Evolutionary conservation across 2,888 invertebrate species (phyloP).

Genomic region (Lithophane leautieri): DNA sequence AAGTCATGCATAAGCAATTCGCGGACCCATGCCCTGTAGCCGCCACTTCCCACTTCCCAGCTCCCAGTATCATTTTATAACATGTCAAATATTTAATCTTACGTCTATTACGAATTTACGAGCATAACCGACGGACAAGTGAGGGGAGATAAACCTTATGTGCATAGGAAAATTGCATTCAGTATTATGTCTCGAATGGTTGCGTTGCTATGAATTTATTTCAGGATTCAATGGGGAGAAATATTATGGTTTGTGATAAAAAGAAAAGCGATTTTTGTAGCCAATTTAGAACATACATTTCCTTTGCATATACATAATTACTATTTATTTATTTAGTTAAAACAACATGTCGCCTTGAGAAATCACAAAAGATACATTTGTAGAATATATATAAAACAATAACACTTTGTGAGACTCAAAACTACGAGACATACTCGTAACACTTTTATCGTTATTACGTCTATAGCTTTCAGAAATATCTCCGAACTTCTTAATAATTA

Average conservation of each 20-base stretch:
- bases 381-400: constrained; percentile 17
- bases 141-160: constrained; percentile 66
- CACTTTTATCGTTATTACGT: constrained; percentile 8
- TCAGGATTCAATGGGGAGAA: constrained; percentile 29
- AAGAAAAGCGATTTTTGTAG: constrained; percentile 2
- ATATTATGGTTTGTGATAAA: constrained; percentile 11
- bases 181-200: constrained; percentile 37
- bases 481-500: neutral
- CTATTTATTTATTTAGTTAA: too few species aligned
- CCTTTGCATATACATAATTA: neutral
- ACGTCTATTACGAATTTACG: constrained; percentile 66
- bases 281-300: constrained; percentile 3
- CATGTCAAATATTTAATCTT: constrained; percentile 64
- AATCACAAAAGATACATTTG: neutral
- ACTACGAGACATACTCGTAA: neutral
- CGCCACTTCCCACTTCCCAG: neutral
- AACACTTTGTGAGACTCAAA: constrained; percentile 8
- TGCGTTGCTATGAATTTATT: constrained; percentile 51
- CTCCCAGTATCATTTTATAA: constrained; percentile 52
- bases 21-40: neutral
- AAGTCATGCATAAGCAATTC: constrained; percentile 50
- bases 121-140: constrained; percentile 58
- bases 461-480: neutral
- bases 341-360: neutral
- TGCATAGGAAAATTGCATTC: constrained; percentile 67